These are phyloP conservation scores for Entomobrya multifasciata DNA, from an alignment of 2,888 invertebrate species.

Conservation along the genomic window DNA sequence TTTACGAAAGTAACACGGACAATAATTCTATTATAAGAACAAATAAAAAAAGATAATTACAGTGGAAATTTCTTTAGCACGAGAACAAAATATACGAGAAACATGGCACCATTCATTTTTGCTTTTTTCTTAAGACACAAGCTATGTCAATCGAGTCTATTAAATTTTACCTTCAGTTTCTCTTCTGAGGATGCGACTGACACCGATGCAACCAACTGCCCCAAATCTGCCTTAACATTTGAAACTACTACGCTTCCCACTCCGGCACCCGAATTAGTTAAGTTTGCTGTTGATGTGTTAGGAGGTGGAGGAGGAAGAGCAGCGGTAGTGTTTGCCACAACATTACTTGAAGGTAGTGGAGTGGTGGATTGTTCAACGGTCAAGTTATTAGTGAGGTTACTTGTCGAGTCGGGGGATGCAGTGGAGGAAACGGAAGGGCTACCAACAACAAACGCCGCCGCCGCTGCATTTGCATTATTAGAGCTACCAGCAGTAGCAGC, in stretches of 20 bases:
- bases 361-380: conserved; percentile 59
- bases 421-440: conserved; percentile 71
- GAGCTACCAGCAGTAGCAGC: conserved; percentile 62
- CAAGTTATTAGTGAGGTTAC: conserved; percentile 60
- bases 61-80: neutral
- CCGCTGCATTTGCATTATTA: too few relatives aligned
- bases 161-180: conserved; percentile 61
- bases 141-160: conserved; percentile 10
- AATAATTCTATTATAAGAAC: conserved; percentile 11
- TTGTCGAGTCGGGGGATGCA: conserved; percentile 70
- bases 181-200: conserved; percentile 67
- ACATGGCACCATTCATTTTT: neutral
- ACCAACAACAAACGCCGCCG: conserved; percentile 55
- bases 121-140: too few relatives aligned
- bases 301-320: conserved; percentile 34
- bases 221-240: conserved; percentile 70
- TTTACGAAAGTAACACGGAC: neutral
- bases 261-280: conserved; percentile 45
- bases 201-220: conserved; percentile 70
- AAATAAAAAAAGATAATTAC: neutral
- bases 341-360: conserved; percentile 20
- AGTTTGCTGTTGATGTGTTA: conserved; percentile 59
- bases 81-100: neutral
- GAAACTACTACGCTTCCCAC: conserved; percentile 50
- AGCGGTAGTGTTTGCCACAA: conserved; percentile 28